Base-by-base conservation (phyloP, 2,113 vertebrate species). In the Origma solitaria region DNA sequence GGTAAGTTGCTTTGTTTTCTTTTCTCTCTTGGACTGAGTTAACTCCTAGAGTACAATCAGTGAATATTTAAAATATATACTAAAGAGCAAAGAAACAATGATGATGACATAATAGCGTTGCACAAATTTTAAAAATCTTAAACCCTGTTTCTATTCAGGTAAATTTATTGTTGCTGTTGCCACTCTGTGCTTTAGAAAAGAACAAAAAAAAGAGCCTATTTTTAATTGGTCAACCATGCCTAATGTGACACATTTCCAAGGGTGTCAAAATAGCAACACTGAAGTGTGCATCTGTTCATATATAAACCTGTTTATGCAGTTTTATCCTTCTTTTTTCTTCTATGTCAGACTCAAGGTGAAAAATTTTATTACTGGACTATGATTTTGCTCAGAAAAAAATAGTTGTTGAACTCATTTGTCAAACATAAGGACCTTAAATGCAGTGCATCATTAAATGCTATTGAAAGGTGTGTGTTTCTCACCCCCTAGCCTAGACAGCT, bases 1-100 rank as follows among this genome's bases (percentile, higher is more conserved):
- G 95, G 99, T 99, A 88, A 98, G 98, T 62, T 35, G 19, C 4
- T 17, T 7, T n/a, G n/a, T 70, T 58, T 35, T 38, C 23, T 38
- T 31, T 65, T 22, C 24, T 33, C 31, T 23, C 22, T 83, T 38
- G 11, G 9, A 75, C 33, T 56, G 20, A 68, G 17, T 58, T 58
- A 73, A 65, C 5, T 77, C 21, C 49, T 82, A 35, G 47, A 54
- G 6, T 86, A 69, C 22, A 42, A 57, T 10, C 47, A 79, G 18
- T 66, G n/a, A 50, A 45, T 65, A 82, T 84, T 86, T 86, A n/a
- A 77, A 77, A 68, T 22, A 49, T 11, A 30, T 11, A 35, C 44
- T 73, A 49, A 71, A 56, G 24, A 81, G 30, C 47, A 80, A 25
- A 88, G 22, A 68, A 71, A 10, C 56, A 44, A 83, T 44, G 19